Conservation (phyloP, 2,113 vertebrate species). For the Thunnus maccoyii region DNA sequence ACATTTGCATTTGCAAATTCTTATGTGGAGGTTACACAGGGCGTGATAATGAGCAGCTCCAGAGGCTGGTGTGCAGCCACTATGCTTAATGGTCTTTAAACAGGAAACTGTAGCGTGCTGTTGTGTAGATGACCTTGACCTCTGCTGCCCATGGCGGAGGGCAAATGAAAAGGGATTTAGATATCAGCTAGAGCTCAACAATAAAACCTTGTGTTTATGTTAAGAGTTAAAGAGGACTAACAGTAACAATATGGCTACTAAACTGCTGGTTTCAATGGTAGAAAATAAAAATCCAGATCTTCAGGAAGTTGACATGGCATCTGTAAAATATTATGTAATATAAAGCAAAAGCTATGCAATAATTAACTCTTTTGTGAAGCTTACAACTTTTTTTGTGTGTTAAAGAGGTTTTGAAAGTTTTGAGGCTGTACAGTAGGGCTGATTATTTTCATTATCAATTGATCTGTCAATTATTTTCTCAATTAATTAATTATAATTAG, state of each 20-base stretch:
- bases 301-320: neutral
- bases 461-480: no score
- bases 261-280: neutral
- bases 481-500: no score
- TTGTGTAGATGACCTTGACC: conserved; percentile 2
- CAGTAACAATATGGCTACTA: neutral
- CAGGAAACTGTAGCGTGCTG: neutral
- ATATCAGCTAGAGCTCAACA: conserved; percentile 14
- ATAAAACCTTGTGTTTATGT: neutral
- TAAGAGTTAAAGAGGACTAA: neutral
- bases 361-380: neutral
- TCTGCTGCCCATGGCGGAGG: conserved; percentile 1
- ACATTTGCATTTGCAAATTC: conserved; percentile 43
- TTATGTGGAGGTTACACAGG: conserved; percentile 1
- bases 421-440: no score
- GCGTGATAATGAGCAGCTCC: neutral
- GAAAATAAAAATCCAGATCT: neutral
- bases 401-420: no score
- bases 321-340: neutral
- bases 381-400: no score
- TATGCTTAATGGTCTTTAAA: neutral
- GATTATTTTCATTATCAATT: no score
- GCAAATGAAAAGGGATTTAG: neutral
- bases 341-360: neutral
- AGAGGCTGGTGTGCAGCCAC: neutral